These are phyloP conservation scores for Dione juno DNA, from an alignment of 2,888 invertebrate species.

Conservation along the genomic window DNA sequence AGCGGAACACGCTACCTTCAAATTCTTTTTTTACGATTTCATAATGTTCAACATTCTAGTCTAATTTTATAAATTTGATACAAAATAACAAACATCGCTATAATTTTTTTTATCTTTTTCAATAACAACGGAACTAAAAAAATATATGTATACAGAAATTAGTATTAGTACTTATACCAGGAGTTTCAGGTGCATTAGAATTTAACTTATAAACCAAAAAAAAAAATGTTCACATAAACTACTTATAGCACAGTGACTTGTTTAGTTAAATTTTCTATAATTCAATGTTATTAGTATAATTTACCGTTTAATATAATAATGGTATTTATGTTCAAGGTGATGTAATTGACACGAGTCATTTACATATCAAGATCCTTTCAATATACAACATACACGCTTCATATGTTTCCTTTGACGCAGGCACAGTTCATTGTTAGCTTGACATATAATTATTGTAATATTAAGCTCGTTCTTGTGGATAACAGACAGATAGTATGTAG, in stretches of 20 bases:
- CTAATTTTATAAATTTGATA: background rate
- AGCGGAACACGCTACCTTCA: background rate
- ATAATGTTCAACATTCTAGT: background rate
- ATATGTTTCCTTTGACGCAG: background rate
- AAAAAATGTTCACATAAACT: background rate
- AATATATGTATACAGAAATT: too few species aligned
- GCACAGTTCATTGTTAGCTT: background rate
- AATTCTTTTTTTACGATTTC: background rate
- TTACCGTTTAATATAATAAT: background rate
- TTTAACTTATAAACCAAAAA: too few species aligned
- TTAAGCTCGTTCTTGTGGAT: background rate
- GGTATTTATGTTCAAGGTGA: background rate
- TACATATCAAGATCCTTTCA: background rate
- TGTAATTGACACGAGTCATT: background rate
- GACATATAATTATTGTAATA: background rate
- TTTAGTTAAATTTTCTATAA: background rate
- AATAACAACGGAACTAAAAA: background rate
- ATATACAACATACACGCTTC: background rate
- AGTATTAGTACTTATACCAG: too few species aligned
- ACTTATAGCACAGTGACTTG: background rate
- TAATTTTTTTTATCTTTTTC: background rate
- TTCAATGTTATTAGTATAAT: background rate
- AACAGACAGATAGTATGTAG: background rate
- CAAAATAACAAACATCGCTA: background rate
- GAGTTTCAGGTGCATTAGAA: too few species aligned